phyloP scores from a whole-genome alignment of 1,140 invertebrate genomes.

The Aphis craccivora region DNA sequence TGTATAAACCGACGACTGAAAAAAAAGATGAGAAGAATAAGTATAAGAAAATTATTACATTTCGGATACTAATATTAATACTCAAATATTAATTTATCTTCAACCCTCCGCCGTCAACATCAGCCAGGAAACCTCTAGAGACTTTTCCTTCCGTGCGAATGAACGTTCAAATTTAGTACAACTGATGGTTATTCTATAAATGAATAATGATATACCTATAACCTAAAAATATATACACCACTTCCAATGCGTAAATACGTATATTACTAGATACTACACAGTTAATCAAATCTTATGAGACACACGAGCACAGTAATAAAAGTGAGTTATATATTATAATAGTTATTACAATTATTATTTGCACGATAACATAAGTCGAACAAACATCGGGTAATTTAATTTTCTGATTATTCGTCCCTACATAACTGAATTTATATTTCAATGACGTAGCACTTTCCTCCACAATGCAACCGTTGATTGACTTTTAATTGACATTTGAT shows the following conservation, averaged over 20 bases:
- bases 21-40: background rate
- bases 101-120: background rate
- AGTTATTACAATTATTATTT: background rate
- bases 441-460: background rate
- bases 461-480: background rate
- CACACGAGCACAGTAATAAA: background rate
- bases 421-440: background rate
- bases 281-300: background rate
- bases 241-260: background rate
- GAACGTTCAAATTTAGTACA: background rate
- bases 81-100: slow-evolving; percentile 24
- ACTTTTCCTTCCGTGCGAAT: background rate
- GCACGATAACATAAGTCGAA: background rate
- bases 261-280: background rate
- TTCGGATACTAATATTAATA: slow-evolving; percentile 25
- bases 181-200: slow-evolving; percentile 7
- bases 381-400: background rate
- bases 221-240: background rate
- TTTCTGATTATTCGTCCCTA: background rate
- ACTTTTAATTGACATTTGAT: slow-evolving; percentile 21
- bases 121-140: background rate
- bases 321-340: background rate
- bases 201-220: background rate
- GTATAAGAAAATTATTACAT: background rate
- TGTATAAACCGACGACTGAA: background rate